Percentiles rank a stretch among this genome's conserved stretches.
Evolutionary conservation across 2,113 vertebrate species (phyloP).

Genomic region (Labeo catla): DNA sequence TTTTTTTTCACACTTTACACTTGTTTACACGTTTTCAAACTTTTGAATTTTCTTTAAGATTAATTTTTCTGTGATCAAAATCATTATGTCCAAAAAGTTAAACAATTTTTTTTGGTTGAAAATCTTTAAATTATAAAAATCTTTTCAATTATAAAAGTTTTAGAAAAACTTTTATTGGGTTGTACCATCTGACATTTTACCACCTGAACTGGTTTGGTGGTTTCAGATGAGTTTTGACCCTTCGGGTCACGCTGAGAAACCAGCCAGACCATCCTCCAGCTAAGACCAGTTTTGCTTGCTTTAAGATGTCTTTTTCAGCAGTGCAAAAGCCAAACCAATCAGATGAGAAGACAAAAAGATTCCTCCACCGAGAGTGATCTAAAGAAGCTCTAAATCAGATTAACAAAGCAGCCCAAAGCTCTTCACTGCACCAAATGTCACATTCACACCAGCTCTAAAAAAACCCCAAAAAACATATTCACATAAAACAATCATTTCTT

Average conservation of each 20-base stretch:
- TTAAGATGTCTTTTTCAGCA: neutral
- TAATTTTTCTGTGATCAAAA: too few species aligned
- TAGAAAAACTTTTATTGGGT: neutral
- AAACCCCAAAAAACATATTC: neutral
- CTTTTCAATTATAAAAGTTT: too few species aligned
- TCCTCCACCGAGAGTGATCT: conserved; percentile 26
- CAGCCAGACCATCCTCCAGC: neutral
- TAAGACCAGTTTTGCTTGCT: neutral
- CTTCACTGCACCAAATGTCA: neutral
- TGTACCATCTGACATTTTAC: neutral
- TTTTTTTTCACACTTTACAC: too few species aligned
- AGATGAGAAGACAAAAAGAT: conserved; percentile 8
- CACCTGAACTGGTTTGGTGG: neutral
- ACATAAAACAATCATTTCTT: neutral
- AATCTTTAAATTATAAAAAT: too few species aligned
- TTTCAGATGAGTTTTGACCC: neutral
- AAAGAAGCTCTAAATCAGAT: conserved; percentile 24
- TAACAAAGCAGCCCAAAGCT: conserved; percentile 14
- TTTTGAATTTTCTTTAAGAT: too few species aligned
- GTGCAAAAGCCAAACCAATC: neutral
- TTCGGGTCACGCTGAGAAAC: neutral
- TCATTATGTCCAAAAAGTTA: too few species aligned
- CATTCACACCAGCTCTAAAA: neutral
- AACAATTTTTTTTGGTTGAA: too few species aligned
- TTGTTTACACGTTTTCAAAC: too few species aligned